Conservation (phyloP, 2,888 invertebrate genomes). For the Eutolmus rufibarbis region DNA sequence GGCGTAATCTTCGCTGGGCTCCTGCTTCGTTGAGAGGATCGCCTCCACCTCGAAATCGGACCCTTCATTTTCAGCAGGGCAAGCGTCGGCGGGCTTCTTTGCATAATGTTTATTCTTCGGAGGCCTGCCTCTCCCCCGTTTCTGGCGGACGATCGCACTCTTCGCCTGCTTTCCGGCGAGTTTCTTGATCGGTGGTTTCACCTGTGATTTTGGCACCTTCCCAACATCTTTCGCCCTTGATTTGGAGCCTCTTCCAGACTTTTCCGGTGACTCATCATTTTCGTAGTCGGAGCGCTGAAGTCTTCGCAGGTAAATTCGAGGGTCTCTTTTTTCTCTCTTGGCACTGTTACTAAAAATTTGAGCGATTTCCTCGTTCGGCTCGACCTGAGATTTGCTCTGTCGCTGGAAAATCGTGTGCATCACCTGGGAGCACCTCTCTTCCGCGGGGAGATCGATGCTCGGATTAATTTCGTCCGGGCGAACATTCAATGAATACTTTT, state of each 20-base stretch:
- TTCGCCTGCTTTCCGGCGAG: too few species aligned
- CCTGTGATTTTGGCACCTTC: background rate
- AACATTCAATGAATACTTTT: background rate
- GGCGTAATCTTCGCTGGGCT: background rate
- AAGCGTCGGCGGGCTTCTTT: background rate
- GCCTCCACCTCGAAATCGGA: background rate
- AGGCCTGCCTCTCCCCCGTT: background rate
- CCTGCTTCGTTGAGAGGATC: background rate
- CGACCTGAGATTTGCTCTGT: background rate
- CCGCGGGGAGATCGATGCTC: background rate
- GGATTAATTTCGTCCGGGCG: background rate
- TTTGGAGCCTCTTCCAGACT: background rate
- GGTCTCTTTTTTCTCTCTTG: background rate
- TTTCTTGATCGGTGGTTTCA: too few species aligned
- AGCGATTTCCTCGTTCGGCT: background rate
- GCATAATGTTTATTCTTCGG: background rate
- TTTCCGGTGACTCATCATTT: background rate
- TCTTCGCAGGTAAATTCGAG: background rate
- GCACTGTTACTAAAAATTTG: background rate
- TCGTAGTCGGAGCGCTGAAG: background rate
- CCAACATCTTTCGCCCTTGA: background rate
- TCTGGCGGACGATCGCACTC: background rate
- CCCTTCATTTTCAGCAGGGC: background rate
- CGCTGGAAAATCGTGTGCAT: background rate
- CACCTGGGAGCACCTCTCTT: background rate